Evolutionary conservation across 2,113 vertebrate genomes (phyloP), one percentile per base, ranked within the genome.

Genomic region (Notarius quadriscutis): DNA sequence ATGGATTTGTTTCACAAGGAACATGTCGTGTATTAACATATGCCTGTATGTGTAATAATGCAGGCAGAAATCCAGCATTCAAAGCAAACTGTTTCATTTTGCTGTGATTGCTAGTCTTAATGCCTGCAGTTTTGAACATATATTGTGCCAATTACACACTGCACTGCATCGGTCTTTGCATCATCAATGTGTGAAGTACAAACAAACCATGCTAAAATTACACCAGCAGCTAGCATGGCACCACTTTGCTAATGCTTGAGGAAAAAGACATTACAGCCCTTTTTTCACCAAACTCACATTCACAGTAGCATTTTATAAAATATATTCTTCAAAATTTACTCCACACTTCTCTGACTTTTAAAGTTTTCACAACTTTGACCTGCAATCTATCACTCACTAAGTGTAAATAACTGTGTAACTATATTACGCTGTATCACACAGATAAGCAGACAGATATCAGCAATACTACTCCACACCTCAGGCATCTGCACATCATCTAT

Each of bases 41-140:
- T 41, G 41, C 41, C 41, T 41, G 41, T 41, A 41, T 41, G 41
- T 41, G 30, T 91, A 83, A 88, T 79, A 41, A 84, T 58, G 50
- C 83, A 18, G 22, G 60, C 41, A 67, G 41, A 12, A 83, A 9
- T 78, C 63, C 77, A 71, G 77, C 81, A 20, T 65, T 83, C 80
- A 78, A 7, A 51, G 25, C 22, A 27, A 78, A 27, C 50, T 27
- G 25, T 51, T 79, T 17, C 69, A 69, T 84, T 84, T 65, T 81
- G 62, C 79, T 88, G 79, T 63, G 71, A 88, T 92, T 91, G 89
- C 69, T 69, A 74, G 83, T 82, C 85, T 60, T 84, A 88, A 91
- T 87, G 91, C 87, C 87, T 90, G 87, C 87, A 87, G 91, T 86
- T 85, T 80, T 81, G 72, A 41, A 41, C 87, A 78, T 82, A 86